Conservation (phyloP, 1,140 invertebrate species). For the Druon quercuslanigerum region DNA sequence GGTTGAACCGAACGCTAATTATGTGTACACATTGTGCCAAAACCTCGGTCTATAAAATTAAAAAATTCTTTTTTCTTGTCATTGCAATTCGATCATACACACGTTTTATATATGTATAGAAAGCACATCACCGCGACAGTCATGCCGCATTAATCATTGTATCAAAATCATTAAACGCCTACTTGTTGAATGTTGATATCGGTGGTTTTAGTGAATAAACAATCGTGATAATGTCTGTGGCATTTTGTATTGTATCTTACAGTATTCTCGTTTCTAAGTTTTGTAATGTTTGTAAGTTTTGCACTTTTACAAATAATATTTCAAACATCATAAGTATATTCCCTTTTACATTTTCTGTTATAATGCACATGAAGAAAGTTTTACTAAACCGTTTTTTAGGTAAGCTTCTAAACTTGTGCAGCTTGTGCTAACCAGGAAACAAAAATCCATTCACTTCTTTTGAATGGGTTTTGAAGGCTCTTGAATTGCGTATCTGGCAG, state of each 20-base stretch:
- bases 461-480: no score
- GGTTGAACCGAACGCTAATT: background rate
- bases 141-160: background rate
- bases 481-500: no score
- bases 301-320: background rate
- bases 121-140: conserved; percentile 2
- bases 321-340: background rate
- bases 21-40: background rate
- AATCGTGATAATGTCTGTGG: conserved; percentile 23
- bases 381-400: background rate
- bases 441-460: no score
- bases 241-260: conserved; percentile 11
- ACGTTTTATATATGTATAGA: background rate
- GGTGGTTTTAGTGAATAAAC: conserved; percentile 26
- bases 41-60: background rate
- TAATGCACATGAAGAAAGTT: no score
- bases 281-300: background rate
- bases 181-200: conserved; percentile 20
- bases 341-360: background rate
- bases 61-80: background rate
- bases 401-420: no score
- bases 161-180: conserved; percentile 15
- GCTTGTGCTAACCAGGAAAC: no score
- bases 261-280: background rate
- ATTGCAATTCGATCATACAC: background rate